These are phyloP conservation scores for Thermophis baileyi DNA, from an alignment of 2,113 vertebrate species.

Conservation along the genomic window DNA sequence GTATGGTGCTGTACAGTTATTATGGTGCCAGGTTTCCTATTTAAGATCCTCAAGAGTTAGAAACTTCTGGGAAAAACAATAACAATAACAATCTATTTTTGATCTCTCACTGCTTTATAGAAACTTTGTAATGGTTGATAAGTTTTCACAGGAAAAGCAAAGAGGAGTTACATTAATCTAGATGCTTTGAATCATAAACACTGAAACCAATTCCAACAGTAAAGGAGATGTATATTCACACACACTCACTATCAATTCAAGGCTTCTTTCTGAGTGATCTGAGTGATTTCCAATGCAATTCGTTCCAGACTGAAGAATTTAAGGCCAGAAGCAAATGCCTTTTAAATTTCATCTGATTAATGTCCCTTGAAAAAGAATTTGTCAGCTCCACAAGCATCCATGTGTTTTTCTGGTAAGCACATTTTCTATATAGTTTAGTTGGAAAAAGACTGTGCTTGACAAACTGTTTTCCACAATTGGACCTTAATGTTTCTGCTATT, in stretches of 20 bases:
- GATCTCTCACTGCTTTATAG: slow-evolving; percentile 17
- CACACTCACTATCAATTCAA: slow-evolving; percentile 26
- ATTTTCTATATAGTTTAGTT: slow-evolving; percentile 28
- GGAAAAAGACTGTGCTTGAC: slow-evolving; percentile 34
- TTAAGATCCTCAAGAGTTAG: background rate
- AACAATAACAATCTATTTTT: background rate
- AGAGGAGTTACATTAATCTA: slow-evolving; percentile 27
- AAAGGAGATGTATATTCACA: slow-evolving; percentile 25
- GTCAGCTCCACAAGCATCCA: slow-evolving; percentile 51
- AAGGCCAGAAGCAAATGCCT: slow-evolving; percentile 56
- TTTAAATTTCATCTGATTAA: slow-evolving; percentile 62
- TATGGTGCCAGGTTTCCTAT: background rate
- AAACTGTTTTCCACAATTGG: slow-evolving; percentile 37
- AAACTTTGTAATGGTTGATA: slow-evolving; percentile 9
- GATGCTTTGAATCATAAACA: slow-evolving; percentile 21
- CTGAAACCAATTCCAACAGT: slow-evolving; percentile 14
- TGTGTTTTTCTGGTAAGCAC: slow-evolving; percentile 41
- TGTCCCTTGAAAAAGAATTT: slow-evolving; percentile 49
- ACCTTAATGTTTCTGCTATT: slow-evolving; percentile 31
- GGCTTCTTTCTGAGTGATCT: slow-evolving; percentile 46
- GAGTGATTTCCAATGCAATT: slow-evolving; percentile 52
- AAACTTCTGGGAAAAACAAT: background rate
- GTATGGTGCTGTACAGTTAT: background rate
- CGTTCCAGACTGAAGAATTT: slow-evolving; percentile 54
- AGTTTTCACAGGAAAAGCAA: slow-evolving; percentile 18